Evolutionary conservation across 2,113 vertebrate species (phyloP).

Genomic region (Cricetomys ansorgei): DNA sequence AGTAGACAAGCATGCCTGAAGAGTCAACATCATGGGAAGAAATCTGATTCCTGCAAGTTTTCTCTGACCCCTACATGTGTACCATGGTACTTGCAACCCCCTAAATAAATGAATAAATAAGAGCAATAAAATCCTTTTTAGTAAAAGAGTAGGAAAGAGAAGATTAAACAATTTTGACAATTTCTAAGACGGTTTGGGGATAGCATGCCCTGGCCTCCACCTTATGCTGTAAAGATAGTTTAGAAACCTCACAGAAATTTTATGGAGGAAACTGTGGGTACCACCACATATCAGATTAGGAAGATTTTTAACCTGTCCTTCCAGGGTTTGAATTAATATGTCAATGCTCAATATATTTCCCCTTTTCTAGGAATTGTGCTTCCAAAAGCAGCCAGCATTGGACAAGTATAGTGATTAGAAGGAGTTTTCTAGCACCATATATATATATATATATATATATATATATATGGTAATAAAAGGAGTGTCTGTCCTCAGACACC

Average conservation of each 20-base stretch:
- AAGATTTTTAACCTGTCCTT: not conserved
- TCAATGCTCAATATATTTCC: not conserved
- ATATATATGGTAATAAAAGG: not conserved
- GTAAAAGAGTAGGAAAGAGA: not conserved
- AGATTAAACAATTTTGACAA: not conserved
- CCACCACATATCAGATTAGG: not conserved
- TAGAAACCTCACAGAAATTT: not conserved
- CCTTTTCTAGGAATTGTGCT: not conserved
- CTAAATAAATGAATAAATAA: not conserved
- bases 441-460: too few species aligned
- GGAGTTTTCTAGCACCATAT: not conserved
- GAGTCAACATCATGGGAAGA: not conserved
- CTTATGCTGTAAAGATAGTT: not conserved
- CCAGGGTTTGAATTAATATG: not conserved
- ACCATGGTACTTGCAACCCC: too few species aligned
- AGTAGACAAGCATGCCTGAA: not conserved
- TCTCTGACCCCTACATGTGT: not conserved
- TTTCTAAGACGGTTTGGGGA: not conserved
- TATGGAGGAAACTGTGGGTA: not conserved
- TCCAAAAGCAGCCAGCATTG: not conserved
- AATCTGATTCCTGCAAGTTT: not conserved
- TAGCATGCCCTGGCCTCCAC: rapidly evolving
- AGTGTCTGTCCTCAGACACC: not conserved
- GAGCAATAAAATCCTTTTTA: not conserved
- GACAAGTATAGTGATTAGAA: not conserved